phyloP scores from a whole-genome alignment of 2,888 invertebrate genomes.

The Diplazon laetatorius region DNA sequence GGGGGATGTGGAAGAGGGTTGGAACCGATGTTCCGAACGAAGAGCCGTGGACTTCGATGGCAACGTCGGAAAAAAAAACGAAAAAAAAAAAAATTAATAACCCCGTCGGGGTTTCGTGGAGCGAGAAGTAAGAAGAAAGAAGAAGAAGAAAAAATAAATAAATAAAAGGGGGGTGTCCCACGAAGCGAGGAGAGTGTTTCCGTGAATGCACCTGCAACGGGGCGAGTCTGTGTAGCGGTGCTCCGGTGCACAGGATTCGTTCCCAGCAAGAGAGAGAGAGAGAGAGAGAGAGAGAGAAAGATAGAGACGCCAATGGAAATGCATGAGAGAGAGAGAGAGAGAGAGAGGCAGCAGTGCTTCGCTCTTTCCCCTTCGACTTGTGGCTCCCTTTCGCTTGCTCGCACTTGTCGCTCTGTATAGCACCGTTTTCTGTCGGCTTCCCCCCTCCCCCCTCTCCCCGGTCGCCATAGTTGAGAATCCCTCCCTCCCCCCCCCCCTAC shows the following conservation, averaged over 20 bases:
- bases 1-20: too few relatives aligned
- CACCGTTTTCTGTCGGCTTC: conserved; percentile 37
- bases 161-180: conserved; percentile 61
- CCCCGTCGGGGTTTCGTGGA: conserved; percentile 55
- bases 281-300: conserved; percentile 19
- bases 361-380: conserved; percentile 53
- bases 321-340: conserved; percentile 30
- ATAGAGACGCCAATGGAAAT: conserved; percentile 17
- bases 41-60: background rate
- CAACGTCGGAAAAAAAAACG: too few relatives aligned
- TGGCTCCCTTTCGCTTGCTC: conserved; percentile 51
- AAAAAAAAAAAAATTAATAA: conserved; percentile 47
- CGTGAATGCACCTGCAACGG: conserved; percentile 66
- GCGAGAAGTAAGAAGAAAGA: too few relatives aligned
- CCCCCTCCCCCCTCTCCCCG: conserved; percentile 21
- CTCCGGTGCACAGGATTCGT: conserved; percentile 59
- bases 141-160: conserved; percentile 44
- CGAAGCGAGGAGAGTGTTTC: conserved; percentile 65
- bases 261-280: conserved; percentile 39
- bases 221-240: conserved; percentile 39
- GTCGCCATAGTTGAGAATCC: conserved; percentile 1
- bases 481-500: conserved; percentile 26
- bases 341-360: conserved; percentile 23
- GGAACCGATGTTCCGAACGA: background rate
- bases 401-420: conserved; percentile 21